Evolutionary conservation across 1,140 invertebrate species (phyloP).

Genomic region (Ladona fulva): DNA sequence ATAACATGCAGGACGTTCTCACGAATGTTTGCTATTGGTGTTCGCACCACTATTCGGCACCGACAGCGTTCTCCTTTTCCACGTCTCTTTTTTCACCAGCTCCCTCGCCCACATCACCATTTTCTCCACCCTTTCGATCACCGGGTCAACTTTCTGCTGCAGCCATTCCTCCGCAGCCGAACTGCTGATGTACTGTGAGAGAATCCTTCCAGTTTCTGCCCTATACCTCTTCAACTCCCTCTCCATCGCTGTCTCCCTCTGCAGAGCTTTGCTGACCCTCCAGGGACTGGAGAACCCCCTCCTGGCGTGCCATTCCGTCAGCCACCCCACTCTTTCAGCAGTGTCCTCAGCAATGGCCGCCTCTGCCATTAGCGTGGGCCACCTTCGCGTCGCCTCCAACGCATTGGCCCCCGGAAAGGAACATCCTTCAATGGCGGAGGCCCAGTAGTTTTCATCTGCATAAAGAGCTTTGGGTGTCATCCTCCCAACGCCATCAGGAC

Average conservation of each 20-base stretch:
- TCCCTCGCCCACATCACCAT: background rate
- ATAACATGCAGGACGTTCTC: too few relatives aligned
- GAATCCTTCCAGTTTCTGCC: background rate
- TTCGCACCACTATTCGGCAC: background rate
- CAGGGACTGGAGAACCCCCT: background rate
- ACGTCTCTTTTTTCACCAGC: background rate
- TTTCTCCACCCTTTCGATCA: background rate
- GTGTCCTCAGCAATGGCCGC: background rate
- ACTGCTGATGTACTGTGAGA: background rate
- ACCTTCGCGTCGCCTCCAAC: background rate
- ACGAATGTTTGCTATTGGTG: too few relatives aligned
- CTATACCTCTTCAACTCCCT: background rate
- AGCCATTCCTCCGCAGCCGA: background rate
- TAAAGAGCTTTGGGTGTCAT: background rate
- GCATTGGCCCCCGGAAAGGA: background rate
- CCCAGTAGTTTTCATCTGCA: background rate
- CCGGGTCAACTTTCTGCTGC: background rate
- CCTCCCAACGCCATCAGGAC: background rate
- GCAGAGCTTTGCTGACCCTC: background rate
- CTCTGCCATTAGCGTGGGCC: background rate
- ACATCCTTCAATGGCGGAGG: background rate
- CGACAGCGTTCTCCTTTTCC: background rate
- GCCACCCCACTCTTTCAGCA: background rate
- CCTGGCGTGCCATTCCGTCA: background rate
- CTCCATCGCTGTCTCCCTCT: background rate